Conservation (phyloP, 2,797 vertebrate species). For the Schizopygopsis pylzovi region DNA sequence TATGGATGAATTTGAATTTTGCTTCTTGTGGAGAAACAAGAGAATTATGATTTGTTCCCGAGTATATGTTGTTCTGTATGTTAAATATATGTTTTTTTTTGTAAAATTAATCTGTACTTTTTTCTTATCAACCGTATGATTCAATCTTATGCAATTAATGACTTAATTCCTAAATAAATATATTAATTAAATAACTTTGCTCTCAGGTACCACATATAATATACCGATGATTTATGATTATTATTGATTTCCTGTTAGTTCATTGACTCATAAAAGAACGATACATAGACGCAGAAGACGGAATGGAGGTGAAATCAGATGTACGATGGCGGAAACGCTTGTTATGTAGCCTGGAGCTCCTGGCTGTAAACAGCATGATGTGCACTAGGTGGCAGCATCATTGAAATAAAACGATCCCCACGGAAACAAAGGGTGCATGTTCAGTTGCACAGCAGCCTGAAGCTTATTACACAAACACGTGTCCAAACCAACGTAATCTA, state of each 20-base stretch:
- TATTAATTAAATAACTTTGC: neutral
- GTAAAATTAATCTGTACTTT: no score
- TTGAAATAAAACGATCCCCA: neutral
- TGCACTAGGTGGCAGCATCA: constrained; percentile 30
- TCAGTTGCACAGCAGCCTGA: neutral
- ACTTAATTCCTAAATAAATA: neutral
- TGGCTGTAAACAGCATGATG: neutral
- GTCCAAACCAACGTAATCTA: neutral
- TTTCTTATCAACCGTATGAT: no score
- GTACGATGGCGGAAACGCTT: neutral
- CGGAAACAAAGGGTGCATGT: neutral
- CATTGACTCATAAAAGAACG: neutral
- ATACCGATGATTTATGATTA: no score
- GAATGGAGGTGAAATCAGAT: neutral
- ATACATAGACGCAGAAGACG: neutral
- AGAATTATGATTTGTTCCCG: neutral
- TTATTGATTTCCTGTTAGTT: neutral
- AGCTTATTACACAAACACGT: neutral
- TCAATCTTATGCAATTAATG: no score
- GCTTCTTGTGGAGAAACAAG: neutral
- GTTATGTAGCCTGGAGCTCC: neutral
- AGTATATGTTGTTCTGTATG: no score
- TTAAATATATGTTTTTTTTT: no score
- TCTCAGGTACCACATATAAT: neutral
- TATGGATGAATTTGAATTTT: neutral